These are phyloP conservation scores for Escarpia spicata DNA, from an alignment of 2,888 invertebrate species.

Conservation along the genomic window DNA sequence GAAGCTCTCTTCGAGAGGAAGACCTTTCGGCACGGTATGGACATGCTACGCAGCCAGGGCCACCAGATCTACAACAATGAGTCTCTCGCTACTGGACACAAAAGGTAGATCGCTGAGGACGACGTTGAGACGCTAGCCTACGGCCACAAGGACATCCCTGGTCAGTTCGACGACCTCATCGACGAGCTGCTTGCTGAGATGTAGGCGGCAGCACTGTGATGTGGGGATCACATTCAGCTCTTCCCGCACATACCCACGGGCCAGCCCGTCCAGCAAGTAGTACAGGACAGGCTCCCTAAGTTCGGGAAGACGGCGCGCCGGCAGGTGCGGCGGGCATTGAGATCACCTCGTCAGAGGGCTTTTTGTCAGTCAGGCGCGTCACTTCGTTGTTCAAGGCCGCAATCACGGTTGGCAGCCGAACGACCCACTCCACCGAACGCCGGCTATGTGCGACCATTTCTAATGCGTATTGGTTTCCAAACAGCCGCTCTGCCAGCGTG, in stretches of 20 bases:
- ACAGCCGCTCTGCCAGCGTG: too few species aligned
- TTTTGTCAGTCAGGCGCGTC: too few species aligned
- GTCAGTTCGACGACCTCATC: too few species aligned
- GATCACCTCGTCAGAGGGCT: conserved; percentile 31
- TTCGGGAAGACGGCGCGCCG: neutral
- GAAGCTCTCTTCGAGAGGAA: conserved; percentile 41
- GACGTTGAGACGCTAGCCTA: conserved; percentile 34
- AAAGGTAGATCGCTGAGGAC: conserved; percentile 41
- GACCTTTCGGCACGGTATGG: conserved; percentile 40
- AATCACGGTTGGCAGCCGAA: too few species aligned
- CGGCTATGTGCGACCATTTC: too few species aligned
- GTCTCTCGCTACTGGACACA: conserved; percentile 40
- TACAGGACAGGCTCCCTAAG: conserved; percentile 31
- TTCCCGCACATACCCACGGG: conserved; percentile 23
- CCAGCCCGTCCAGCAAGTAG: neutral
- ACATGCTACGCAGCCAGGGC: conserved; percentile 37
- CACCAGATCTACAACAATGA: conserved; percentile 43
- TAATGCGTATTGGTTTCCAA: too few species aligned
- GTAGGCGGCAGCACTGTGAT: conserved; percentile 26
- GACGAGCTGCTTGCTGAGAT: too few species aligned
- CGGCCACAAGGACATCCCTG: conserved; percentile 27
- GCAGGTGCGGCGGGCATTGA: conserved; percentile 24
- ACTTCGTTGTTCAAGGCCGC: too few species aligned
- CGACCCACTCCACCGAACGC: too few species aligned
- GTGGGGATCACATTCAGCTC: conserved; percentile 28